These are phyloP conservation scores for Agrochola circellaris DNA, from an alignment of 2,888 invertebrate species.

Conservation along the genomic window DNA sequence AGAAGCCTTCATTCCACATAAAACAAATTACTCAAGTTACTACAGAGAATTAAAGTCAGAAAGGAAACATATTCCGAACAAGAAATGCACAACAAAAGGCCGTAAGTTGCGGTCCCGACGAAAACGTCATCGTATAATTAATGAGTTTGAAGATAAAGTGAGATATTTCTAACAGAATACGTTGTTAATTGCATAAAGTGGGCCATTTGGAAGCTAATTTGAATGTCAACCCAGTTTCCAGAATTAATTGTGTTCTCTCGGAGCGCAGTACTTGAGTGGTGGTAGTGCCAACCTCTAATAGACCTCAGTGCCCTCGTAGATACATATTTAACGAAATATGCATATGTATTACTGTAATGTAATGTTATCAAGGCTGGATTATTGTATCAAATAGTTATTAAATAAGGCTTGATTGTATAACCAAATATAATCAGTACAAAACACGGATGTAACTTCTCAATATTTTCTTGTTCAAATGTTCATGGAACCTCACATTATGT, in stretches of 20 bases:
- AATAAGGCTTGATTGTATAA: background rate
- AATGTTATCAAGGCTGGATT: background rate
- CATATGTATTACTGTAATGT: background rate
- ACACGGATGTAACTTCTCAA: background rate
- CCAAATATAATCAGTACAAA: background rate
- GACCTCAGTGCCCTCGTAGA: conserved; percentile 17
- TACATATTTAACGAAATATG: conserved; percentile 1
- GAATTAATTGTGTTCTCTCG: conserved; percentile 65
- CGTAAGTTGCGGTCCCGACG: background rate
- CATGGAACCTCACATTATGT: too few species aligned
- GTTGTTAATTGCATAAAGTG: conserved; percentile 67
- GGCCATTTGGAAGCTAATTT: conserved; percentile 69
- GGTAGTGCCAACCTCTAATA: conserved; percentile 30
- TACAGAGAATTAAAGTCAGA: background rate
- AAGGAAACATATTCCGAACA: conserved; percentile 5
- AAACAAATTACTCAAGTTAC: background rate
- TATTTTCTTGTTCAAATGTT: background rate
- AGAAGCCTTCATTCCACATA: background rate
- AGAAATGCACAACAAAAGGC: conserved; percentile 12
- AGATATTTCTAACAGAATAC: conserved; percentile 59
- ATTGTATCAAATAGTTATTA: background rate
- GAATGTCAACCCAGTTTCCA: conserved; percentile 66
- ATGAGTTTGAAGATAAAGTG: conserved; percentile 53
- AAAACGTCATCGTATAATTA: conserved; percentile 23
- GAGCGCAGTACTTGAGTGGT: conserved; percentile 32